These are phyloP conservation scores for Hemibagrus wyckioides DNA, from an alignment of 2,113 vertebrate species.

Conservation along the genomic window DNA sequence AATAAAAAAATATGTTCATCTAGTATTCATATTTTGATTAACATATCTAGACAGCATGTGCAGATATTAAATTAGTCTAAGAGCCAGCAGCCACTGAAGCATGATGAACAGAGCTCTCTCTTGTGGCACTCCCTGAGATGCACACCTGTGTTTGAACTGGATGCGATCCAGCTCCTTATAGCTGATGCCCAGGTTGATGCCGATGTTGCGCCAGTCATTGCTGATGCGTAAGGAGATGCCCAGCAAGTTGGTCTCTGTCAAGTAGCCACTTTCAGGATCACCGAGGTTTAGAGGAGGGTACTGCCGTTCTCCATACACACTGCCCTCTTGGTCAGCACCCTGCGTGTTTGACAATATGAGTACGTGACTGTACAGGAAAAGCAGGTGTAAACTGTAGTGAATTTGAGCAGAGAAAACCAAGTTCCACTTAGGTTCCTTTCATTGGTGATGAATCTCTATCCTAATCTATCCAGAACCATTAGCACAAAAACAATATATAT, in stretches of 20 bases:
- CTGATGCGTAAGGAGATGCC: constrained; percentile 85
- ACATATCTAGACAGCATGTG: not conserved
- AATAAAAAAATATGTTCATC: not conserved
- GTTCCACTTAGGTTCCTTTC: not conserved
- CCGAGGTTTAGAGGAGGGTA: constrained; percentile 87
- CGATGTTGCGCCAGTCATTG: constrained; percentile 85
- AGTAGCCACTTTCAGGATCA: constrained; percentile 88
- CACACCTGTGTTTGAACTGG: constrained; percentile 82
- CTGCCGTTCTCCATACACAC: constrained; percentile 56
- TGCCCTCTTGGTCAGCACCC: constrained; percentile 65
- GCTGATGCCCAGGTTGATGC: constrained; percentile 84
- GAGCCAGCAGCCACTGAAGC: constrained; percentile 1
- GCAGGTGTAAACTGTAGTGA: not conserved
- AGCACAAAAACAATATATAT: not conserved
- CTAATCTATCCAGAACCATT: too few species aligned
- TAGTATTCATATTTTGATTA: not conserved
- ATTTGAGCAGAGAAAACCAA: not conserved
- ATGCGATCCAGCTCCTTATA: constrained; percentile 84
- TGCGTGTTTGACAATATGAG: constrained; percentile 11
- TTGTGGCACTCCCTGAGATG: not conserved
- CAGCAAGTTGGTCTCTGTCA: constrained; percentile 91
- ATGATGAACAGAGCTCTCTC: constrained; percentile 6
- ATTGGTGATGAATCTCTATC: not conserved
- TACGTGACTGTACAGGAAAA: not conserved
- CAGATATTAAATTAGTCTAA: not conserved